Percentiles rank a stretch among this genome's conserved stretches.
Evolutionary conservation across 2,113 vertebrate species (phyloP).

Genomic region (Echinops telfairi): DNA sequence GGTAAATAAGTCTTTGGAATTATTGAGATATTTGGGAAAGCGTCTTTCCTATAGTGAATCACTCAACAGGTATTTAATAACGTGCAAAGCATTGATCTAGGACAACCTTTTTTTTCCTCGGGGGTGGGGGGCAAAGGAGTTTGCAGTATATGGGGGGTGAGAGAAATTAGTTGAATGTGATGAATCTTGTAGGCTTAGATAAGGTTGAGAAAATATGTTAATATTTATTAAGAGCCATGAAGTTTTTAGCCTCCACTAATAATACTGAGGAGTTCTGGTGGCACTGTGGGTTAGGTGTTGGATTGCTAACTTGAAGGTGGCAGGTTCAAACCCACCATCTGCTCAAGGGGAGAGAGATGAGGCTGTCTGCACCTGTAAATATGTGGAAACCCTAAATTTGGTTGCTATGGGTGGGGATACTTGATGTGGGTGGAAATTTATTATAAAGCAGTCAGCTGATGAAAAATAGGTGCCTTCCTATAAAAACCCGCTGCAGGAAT

Average conservation of each 20-base stretch:
- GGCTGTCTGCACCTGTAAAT: too few species aligned
- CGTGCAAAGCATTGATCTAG: background rate
- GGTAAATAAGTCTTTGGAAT: conserved; percentile 6
- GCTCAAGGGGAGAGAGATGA: too few species aligned
- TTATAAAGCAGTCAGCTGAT: conserved; percentile 5
- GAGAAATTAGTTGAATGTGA: conserved; percentile 11
- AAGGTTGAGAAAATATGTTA: conserved; percentile 29
- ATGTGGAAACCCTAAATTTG: too few species aligned
- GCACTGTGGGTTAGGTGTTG: too few species aligned
- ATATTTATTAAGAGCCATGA: background rate
- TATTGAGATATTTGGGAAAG: conserved; percentile 53
- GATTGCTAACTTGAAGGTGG: too few species aligned
- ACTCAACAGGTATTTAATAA: conserved; percentile 44
- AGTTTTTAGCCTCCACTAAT: background rate
- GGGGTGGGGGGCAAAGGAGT: background rate
- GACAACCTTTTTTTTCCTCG: background rate
- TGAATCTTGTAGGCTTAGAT: background rate
- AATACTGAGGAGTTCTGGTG: too few species aligned
- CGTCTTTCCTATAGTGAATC: background rate
- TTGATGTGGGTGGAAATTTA: background rate
- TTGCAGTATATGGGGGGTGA: conserved; percentile 31
- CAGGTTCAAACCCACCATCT: too few species aligned
- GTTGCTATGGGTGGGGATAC: too few species aligned
- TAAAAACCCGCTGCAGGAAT: background rate
- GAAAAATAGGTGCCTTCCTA: background rate